Percentiles rank a stretch among this genome's conserved stretches.
Conservation (phyloP, 2,888 invertebrate genomes). For the Dascillus cervinus region DNA sequence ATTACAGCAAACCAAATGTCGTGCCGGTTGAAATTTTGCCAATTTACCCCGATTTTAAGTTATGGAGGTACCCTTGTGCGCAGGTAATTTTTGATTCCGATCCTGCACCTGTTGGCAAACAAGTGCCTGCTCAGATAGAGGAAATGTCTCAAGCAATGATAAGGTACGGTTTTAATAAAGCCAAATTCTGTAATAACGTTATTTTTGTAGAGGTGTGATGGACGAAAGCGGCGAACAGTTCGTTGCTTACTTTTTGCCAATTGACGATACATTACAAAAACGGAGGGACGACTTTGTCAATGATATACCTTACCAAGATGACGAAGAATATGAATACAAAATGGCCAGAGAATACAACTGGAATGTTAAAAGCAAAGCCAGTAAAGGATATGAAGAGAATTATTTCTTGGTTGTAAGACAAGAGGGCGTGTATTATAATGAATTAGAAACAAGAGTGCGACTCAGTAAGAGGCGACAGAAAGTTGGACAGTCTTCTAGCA, state of each 20-base stretch:
- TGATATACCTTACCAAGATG: constrained; percentile 74
- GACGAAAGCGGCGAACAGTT: constrained; percentile 98
- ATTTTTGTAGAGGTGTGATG: constrained; percentile 83
- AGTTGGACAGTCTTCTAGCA: constrained; percentile 52
- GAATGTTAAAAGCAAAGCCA: constrained; percentile 92
- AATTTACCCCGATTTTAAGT: constrained; percentile 90
- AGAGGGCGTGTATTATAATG: constrained; percentile 90
- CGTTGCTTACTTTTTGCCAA: constrained; percentile 96
- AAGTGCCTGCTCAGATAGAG: constrained; percentile 82
- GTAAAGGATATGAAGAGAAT: constrained; percentile 69
- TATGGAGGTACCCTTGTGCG: constrained; percentile 98
- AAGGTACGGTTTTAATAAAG: constrained; percentile 48
- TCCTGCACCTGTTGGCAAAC: constrained; percentile 85
- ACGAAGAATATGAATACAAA: constrained; percentile 91
- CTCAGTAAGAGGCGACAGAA: constrained; percentile 87
- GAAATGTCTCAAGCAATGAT: constrained; percentile 99
- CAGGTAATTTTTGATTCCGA: constrained; percentile 98
- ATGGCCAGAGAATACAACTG: constrained; percentile 98
- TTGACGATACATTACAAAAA: constrained; percentile 85
- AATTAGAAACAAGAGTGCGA: constrained; percentile 90
- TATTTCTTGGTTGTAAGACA: constrained; percentile 90
- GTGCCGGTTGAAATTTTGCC: constrained; percentile 81
- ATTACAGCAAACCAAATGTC: constrained; percentile 95
- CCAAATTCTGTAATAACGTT: constrained; percentile 6
- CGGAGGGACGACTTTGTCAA: constrained; percentile 74